Percentiles rank a stretch among this genome's conserved stretches.
These are phyloP conservation scores for Elmis aenea DNA, from an alignment of 2,888 invertebrate species.

Conservation along the genomic window DNA sequence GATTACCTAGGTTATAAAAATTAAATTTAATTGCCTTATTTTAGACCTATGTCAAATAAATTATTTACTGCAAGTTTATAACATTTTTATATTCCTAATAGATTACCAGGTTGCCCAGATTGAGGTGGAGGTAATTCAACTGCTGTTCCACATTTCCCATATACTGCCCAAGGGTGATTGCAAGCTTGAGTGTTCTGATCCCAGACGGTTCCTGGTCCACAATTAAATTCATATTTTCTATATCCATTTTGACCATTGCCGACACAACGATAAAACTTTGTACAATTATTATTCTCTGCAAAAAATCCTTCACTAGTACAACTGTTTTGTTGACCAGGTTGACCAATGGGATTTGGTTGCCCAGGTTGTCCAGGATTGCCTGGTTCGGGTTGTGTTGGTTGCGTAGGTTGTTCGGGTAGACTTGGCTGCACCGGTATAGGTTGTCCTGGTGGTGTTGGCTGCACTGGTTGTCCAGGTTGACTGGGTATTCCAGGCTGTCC, in stretches of 20 bases:
- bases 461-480: conserved; percentile 56
- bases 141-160: conserved; percentile 21
- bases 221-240: conserved; percentile 64
- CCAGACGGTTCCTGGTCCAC: conserved; percentile 50
- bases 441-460: conserved; percentile 22
- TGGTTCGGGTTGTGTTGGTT: conserved; percentile 7
- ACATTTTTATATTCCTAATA: no score
- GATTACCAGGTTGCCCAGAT: conserved; percentile 7
- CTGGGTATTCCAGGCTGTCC: conserved; percentile 12
- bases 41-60: no score
- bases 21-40: no score
- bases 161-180: conserved; percentile 17
- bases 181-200: conserved; percentile 13
- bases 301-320: conserved; percentile 49
- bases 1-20: no score
- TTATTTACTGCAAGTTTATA: not conserved
- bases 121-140: conserved; percentile 9
- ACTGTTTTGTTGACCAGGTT: not conserved
- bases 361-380: conserved; percentile 4
- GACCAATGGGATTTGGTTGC: conserved; percentile 5
- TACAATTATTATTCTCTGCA: conserved; percentile 63
- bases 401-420: conserved; percentile 17
- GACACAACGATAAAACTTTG: conserved; percentile 74
- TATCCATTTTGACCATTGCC: conserved; percentile 55
- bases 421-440: not conserved